phyloP scores from a whole-genome alignment of 2,888 invertebrate genomes.

The Coremacera marginata region DNA sequence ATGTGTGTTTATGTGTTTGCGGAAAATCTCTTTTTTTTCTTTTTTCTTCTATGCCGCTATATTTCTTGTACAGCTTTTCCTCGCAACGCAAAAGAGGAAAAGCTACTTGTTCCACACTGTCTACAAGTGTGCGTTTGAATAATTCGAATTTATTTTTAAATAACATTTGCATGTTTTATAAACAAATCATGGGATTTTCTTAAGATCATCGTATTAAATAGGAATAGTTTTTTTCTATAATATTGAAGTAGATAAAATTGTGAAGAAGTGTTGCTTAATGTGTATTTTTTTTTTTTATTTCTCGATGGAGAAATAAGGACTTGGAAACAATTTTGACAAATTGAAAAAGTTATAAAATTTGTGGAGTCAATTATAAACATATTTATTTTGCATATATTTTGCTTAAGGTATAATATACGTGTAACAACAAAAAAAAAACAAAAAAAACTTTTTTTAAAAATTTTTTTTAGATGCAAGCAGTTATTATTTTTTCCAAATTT shows the following conservation, averaged over 20 bases:
- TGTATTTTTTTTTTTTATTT: background rate
- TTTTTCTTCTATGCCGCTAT: background rate
- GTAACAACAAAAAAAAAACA: no score
- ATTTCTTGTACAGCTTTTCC: conserved; percentile 14
- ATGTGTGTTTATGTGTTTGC: conserved; percentile 43
- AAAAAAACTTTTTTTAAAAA: no score
- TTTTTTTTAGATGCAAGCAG: no score
- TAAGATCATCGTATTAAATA: background rate
- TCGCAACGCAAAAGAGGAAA: background rate
- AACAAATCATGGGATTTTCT: conserved; percentile 24
- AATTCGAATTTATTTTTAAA: conserved; percentile 33
- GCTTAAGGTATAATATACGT: no score
- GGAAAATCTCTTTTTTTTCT: background rate
- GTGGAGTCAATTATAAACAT: background rate
- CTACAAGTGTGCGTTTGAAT: conserved; percentile 18
- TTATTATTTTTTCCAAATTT: no score
- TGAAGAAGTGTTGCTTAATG: background rate
- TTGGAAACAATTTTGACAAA: no score
- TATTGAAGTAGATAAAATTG: background rate
- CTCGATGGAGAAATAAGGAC: background rate
- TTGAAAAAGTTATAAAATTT: no score
- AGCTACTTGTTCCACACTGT: background rate
- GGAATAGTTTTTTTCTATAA: background rate
- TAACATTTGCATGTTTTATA: conserved; percentile 29
- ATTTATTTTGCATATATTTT: no score